These are phyloP conservation scores for Chlamydotis undulata DNA, from an alignment of 2,113 vertebrate genomes.

Conservation along the genomic window DNA sequence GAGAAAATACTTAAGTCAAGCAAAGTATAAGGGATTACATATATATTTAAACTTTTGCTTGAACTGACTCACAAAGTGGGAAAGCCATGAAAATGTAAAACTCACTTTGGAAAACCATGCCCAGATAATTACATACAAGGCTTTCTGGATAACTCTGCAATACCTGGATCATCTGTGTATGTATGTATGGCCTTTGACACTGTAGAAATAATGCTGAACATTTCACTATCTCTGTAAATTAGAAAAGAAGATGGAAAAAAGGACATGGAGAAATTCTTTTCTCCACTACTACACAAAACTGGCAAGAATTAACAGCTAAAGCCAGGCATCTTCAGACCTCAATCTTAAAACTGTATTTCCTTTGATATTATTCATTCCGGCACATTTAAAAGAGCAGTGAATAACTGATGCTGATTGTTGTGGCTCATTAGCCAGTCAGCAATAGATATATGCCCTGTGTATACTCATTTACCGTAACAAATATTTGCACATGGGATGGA, in stretches of 20 bases:
- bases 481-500: not conserved
- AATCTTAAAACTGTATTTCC: not conserved
- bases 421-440: not conserved
- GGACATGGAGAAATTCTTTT: not conserved
- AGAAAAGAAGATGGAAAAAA: constrained; percentile 3
- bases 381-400: not conserved
- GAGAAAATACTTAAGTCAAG: not conserved
- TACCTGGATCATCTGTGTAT: not conserved
- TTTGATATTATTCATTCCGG: not conserved
- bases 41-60: not conserved
- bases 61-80: not conserved
- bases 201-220: not conserved
- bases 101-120: not conserved
- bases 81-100: not conserved
- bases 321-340: not conserved
- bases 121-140: not conserved
- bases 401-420: not conserved
- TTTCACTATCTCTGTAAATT: not conserved
- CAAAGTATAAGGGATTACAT: not conserved
- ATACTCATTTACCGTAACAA: not conserved
- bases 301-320: not conserved
- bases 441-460: not conserved
- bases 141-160: not conserved
- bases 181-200: not conserved
- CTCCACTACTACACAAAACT: not conserved